phyloP scores from a whole-genome alignment of 2,113 vertebrate genomes.

The Corydoras maculifer region DNA sequence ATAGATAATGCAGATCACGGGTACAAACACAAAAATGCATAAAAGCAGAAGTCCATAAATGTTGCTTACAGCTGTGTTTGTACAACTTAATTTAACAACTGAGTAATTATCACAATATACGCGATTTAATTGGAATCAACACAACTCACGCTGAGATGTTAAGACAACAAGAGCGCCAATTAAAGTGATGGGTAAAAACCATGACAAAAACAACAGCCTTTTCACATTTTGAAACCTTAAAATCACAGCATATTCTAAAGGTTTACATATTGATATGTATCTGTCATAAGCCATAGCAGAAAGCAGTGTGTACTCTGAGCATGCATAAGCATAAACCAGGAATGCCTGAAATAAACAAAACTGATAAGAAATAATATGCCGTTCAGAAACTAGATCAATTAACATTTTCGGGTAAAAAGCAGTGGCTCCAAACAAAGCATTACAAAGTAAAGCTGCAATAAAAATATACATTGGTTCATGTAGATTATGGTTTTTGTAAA shows the following conservation, averaged over 20 bases:
- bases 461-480: constrained; percentile 20
- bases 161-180: not conserved
- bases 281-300: no score
- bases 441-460: constrained; percentile 7
- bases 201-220: no score
- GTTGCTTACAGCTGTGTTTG: not conserved
- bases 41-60: not conserved
- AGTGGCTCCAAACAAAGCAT: not conserved
- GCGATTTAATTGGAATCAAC: not conserved
- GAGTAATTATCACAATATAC: not conserved
- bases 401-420: constrained; percentile 6
- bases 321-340: no score
- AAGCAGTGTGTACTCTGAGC: no score
- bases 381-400: not conserved
- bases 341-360: no score
- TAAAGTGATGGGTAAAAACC: not conserved
- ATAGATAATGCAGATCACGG: not conserved
- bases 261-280: no score
- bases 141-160: not conserved
- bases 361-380: no score
- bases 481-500: not conserved
- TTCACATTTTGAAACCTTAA: no score
- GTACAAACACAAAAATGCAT: not conserved
- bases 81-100: constrained; percentile 4
- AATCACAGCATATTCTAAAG: no score